A percentile compares a stretch with the other conserved stretches of the same genome.
These are phyloP conservation scores for Caerostris darwini DNA, from an alignment of 1,140 invertebrate genomes.

Conservation along the genomic window DNA sequence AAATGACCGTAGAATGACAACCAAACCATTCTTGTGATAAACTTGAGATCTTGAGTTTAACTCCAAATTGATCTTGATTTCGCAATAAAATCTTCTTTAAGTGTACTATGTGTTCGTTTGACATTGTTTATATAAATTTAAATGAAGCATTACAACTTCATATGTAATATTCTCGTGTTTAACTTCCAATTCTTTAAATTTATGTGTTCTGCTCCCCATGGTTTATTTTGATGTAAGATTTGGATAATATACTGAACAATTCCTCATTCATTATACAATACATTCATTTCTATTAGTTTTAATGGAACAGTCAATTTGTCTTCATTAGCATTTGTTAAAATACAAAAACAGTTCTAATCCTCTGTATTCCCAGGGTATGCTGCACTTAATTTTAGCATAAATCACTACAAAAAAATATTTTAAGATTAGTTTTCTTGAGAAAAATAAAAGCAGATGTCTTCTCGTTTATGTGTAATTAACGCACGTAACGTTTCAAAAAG, in stretches of 20 bases:
- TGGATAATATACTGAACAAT: constrained; percentile 54
- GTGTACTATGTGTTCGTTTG: constrained; percentile 73
- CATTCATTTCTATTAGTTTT: not conserved
- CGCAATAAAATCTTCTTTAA: constrained; percentile 70
- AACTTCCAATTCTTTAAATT: constrained; percentile 41
- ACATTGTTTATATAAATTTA: constrained; percentile 72
- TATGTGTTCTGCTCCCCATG: constrained; percentile 38
- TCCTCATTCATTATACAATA: constrained; percentile 72
- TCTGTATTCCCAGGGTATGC: constrained; percentile 34
- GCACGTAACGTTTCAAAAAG: not conserved
- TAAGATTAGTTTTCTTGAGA: constrained; percentile 49
- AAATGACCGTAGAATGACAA: too few relatives aligned
- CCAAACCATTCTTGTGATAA: not conserved
- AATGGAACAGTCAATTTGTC: constrained; percentile 51
- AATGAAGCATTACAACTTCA: constrained; percentile 57
- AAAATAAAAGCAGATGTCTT: constrained; percentile 25
- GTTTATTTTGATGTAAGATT: not conserved
- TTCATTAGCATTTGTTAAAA: not conserved
- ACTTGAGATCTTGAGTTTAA: constrained; percentile 69
- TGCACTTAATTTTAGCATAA: constrained; percentile 30
- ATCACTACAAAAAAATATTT: not conserved
- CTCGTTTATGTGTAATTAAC: constrained; percentile 36
- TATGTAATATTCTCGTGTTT: constrained; percentile 57
- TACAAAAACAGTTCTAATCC: not conserved
- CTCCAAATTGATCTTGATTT: constrained; percentile 69